Evolutionary conservation across 2,797 vertebrate species (phyloP).

Genomic region (Sebastes jordani): DNA sequence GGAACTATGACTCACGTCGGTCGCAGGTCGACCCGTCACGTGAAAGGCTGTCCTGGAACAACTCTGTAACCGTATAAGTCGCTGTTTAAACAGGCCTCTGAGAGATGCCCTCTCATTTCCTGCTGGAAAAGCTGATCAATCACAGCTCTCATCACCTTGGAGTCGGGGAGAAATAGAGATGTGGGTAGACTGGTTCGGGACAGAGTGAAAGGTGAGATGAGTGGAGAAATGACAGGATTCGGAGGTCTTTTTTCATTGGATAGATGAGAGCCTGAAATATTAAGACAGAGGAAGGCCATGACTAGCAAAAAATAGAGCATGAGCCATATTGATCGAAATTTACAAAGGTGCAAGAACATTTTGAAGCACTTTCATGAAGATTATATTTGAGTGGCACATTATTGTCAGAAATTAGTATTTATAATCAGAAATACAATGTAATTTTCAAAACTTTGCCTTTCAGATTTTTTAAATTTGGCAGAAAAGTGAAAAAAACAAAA

Average conservation of each 20-base stretch:
- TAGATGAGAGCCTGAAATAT: background rate
- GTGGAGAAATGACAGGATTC: conserved; percentile 15
- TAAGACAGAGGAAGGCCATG: background rate
- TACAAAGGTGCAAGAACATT: background rate
- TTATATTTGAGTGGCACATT: background rate
- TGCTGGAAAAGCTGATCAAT: conserved; percentile 78
- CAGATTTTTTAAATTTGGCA: background rate
- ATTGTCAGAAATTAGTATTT: background rate
- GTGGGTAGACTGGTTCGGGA: conserved; percentile 16
- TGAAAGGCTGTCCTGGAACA: conserved; percentile 76
- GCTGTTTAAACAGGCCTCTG: conserved; percentile 74
- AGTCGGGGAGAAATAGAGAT: conserved; percentile 30
- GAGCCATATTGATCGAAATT: background rate
- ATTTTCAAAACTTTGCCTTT: background rate
- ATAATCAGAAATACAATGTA: background rate
- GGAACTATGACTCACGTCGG: conserved; percentile 69
- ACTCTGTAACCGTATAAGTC: conserved; percentile 65
- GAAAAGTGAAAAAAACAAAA: background rate
- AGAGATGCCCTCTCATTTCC: conserved; percentile 79
- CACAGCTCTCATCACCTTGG: conserved; percentile 65
- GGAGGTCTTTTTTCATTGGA: background rate
- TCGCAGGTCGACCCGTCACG: conserved; percentile 36
- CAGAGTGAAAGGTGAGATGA: conserved; percentile 38
- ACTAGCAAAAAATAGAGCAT: background rate
- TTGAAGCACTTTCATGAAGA: background rate